Evolutionary conservation across 2,113 vertebrate species (phyloP).

Genomic region (Pollimyrus isidori): DNA sequence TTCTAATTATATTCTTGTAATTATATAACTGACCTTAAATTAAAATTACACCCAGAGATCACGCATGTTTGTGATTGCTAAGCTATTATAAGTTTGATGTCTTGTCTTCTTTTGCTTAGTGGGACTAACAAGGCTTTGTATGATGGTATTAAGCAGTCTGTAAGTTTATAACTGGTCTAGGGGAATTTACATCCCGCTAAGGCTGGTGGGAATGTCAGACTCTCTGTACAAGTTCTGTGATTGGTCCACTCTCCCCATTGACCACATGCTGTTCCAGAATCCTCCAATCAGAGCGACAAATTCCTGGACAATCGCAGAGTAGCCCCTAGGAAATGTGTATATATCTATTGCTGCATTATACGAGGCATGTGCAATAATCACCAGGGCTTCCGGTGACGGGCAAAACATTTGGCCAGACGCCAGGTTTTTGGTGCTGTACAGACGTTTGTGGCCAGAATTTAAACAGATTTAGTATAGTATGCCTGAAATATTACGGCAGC

Average conservation of each 20-base stretch:
- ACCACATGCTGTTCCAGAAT: neutral
- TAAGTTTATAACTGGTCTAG: neutral
- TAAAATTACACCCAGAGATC: neutral
- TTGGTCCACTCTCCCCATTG: neutral
- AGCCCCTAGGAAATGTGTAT: too few species aligned
- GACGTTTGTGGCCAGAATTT: too few species aligned
- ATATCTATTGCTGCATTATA: too few species aligned
- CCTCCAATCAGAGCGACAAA: neutral
- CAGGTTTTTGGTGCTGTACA: too few species aligned
- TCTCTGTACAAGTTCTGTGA: neutral
- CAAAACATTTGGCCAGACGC: too few species aligned
- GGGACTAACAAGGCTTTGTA: neutral
- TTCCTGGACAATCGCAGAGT: too few species aligned
- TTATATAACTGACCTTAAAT: neutral
- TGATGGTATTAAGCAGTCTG: neutral
- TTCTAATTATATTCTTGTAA: neutral
- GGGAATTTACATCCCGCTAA: neutral
- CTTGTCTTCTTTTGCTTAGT: neutral
- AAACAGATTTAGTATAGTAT: too few species aligned
- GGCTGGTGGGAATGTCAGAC: neutral
- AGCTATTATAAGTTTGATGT: neutral
- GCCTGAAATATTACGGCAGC: too few species aligned
- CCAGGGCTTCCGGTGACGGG: too few species aligned
- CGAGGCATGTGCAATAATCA: too few species aligned
- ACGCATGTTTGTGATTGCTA: neutral